These are phyloP conservation scores for Lycaon pictus DNA, from an alignment of 2,113 vertebrate species.

Conservation along the genomic window DNA sequence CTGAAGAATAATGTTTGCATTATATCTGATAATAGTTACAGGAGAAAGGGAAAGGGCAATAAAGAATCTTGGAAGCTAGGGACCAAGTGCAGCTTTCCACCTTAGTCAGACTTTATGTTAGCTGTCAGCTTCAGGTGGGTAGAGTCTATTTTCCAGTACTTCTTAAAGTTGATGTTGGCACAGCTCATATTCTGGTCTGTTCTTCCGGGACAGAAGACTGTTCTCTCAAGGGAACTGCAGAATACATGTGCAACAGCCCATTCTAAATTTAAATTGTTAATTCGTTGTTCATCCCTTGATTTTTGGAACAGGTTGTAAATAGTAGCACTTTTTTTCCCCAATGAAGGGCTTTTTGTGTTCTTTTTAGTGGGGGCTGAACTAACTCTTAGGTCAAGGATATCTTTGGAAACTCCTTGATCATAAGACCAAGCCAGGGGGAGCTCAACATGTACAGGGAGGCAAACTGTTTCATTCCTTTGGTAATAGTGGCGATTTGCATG, in stretches of 20 bases:
- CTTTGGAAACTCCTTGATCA: constrained; percentile 49
- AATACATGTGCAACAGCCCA: background rate
- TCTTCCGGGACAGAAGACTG: background rate
- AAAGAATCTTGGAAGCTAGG: constrained; percentile 35
- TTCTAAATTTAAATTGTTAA: constrained; percentile 31
- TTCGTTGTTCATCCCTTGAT: background rate
- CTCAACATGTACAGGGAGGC: background rate
- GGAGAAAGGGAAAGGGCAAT: constrained; percentile 30
- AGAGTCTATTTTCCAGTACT: background rate
- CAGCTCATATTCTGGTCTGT: constrained; percentile 52
- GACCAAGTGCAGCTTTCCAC: background rate
- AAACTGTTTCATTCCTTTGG: constrained; percentile 29
- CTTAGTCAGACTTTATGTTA: constrained; percentile 34
- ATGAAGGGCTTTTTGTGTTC: background rate
- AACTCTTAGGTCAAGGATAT: background rate
- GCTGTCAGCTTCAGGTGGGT: background rate
- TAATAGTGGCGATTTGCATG: background rate
- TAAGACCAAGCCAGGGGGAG: background rate
- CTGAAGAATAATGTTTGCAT: constrained; percentile 50
- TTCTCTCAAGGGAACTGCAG: constrained; percentile 26
- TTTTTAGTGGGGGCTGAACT: constrained; percentile 23
- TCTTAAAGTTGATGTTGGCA: constrained; percentile 31
- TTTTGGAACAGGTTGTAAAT: constrained; percentile 4
- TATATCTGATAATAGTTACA: background rate
- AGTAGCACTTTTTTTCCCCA: background rate